Base-by-base conservation (phyloP, 2,888 invertebrate species). In the Stenichneumon culpator region DNA sequence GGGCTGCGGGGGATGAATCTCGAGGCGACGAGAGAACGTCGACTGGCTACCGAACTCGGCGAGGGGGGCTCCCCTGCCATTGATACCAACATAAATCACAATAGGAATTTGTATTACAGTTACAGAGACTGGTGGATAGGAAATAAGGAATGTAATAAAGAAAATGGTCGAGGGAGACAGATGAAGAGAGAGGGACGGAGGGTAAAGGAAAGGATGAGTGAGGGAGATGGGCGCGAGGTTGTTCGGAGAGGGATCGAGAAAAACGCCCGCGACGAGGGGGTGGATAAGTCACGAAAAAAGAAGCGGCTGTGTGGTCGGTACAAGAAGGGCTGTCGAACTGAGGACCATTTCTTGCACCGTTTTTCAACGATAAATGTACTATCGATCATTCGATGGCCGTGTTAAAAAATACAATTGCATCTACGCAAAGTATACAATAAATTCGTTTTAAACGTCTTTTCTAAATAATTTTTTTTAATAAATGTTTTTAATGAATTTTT, bases 111-210 rank as follows among this genome's bases (percentile, higher is more conserved):
- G 94, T 94, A 94, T 93, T 94, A 94, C 94, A 93, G 93, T 93
- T 93, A 92, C 92, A 90, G 92, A 89, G 91, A 90, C 93, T 92
- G 92, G 91, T 92, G 92, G 93, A 93, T 93, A 93, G 92, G 92
- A 94, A 93, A 93, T 94, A 93, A 93, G 94, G 93, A 94, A 94
- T 94, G 94, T 94, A 94, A 94, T 94, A 94, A 94, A 94, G 94
- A 94, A 94, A 94, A 93, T 94, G 93, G 93, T 88, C 82, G 88
- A 86, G 88, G 86, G 82, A 16, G 32, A 39, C 52, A 68, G 70
- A 57, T 32, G 52, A 50, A 22, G 65, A 28, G 54, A n/a, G 47
- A 73, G 52, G 32, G 19, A 19, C 9, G 63, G n/a, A 16, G 39
- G 28, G 6, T 65, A 16, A 67, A 79, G 72, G 67, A 63, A 79